A percentile compares a stretch with the other conserved stretches of the same genome.
Evolutionary conservation across 1,140 invertebrate genomes (phyloP).

Genomic region (Bombus huntii): DNA sequence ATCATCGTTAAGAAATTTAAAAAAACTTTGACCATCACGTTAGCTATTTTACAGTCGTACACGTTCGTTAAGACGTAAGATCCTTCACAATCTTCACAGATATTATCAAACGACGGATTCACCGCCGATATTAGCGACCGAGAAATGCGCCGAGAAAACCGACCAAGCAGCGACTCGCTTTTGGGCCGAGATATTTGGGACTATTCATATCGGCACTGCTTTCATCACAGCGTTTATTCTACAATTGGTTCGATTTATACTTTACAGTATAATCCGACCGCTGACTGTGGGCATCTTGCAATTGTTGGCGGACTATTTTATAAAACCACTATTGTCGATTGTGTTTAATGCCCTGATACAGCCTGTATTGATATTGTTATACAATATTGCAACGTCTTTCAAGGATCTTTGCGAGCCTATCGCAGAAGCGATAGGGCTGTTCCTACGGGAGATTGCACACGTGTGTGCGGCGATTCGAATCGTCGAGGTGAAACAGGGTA

Average conservation of each 20-base stretch:
- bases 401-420: conserved; percentile 86
- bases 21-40: not conserved
- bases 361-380: conserved; percentile 85
- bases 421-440: conserved; percentile 82
- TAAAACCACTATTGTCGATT: conserved; percentile 86
- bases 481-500: conserved; percentile 76
- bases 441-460: conserved; percentile 80
- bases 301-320: conserved; percentile 85
- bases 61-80: conserved; percentile 22
- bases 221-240: conserved; percentile 86
- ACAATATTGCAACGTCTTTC: conserved; percentile 85
- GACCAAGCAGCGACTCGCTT: conserved; percentile 84
- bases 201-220: conserved; percentile 84
- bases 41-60: not conserved
- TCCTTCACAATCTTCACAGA: conserved; percentile 64
- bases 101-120: conserved; percentile 85
- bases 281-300: conserved; percentile 85
- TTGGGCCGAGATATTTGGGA: conserved; percentile 87
- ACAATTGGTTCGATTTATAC: conserved; percentile 84
- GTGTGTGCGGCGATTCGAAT: conserved; percentile 82
- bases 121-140: conserved; percentile 83
- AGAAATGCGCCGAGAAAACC: conserved; percentile 84
- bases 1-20: not conserved
- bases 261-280: conserved; percentile 84
- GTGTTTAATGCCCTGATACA: conserved; percentile 86